Evolutionary conservation across 2,888 invertebrate genomes (phyloP), one percentile per base, ranked within the genome.

Genomic region (Melipona beecheii): DNA sequence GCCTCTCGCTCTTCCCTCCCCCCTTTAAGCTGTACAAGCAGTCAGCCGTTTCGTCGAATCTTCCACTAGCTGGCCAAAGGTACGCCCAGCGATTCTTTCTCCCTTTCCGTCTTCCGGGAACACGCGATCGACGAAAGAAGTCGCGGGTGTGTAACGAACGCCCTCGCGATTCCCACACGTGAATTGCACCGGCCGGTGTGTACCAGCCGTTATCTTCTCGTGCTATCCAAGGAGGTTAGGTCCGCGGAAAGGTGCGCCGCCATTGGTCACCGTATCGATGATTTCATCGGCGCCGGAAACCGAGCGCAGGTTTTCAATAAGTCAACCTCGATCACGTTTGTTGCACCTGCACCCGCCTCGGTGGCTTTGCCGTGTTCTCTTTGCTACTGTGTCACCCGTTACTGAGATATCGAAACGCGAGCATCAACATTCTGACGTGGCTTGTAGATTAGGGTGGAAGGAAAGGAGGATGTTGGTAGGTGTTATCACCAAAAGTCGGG

Each of bases 141-240:
- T 83, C 84, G 86, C 84, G 84, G 85, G 84, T 75, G 86, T 52
- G 86, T 52, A 64, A 19, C 19, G 86, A 87, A 91, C 91, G 90
- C 90, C 86, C 78, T 83, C 85, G 83, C 87, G 86, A 87, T 83
- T 88, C 89, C 87, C 90, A 90, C 88, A 90, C 86, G 87, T 83
- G 83, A 86, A 86, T 70, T 66, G 50, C 21, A 73, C 78, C 75
- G 78, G 83, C 43, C 31, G 31, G 43, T 43, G 13, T 84, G 86
- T 81, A 85, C 68, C 77, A 73, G 69, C 79, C 75, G 66, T 85
- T 89, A 89, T 86, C 86, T 84, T 54, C 56, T 3, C 71, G 69
- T 82, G 74, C 72, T 84, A 87, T 89, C 81, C 81, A 56, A 58
- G 9, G 72, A 60, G 70, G 71, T 80, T 58, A 52, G 64, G 56